Percentiles rank a stretch among this genome's conserved stretches.
Conservation (phyloP, 1,140 invertebrate genomes). For the Drosophila cardini region DNA sequence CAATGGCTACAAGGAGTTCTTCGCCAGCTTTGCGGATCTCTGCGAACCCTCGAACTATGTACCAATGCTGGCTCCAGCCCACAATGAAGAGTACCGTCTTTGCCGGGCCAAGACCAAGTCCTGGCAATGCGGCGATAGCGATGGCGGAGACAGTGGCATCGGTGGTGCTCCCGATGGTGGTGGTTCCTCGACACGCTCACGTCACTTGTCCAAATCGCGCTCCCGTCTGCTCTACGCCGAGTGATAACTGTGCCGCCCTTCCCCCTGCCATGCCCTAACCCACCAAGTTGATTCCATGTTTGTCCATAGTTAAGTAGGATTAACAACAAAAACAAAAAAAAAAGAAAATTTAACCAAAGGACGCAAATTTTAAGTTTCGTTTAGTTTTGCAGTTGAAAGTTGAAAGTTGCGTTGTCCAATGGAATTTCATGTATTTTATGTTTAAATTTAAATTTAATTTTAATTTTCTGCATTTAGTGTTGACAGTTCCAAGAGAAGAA, state of each 20-base stretch:
- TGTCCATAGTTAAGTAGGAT: background rate
- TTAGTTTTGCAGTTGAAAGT: slow-evolving; percentile 26
- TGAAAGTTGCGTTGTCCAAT: slow-evolving; percentile 51
- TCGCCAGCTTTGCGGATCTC: slow-evolving; percentile 87
- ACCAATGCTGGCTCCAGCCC: slow-evolving; percentile 91
- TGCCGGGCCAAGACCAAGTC: slow-evolving; percentile 88
- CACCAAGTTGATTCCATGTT: background rate
- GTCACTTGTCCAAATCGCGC: slow-evolving; percentile 55
- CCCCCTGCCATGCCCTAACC: no score
- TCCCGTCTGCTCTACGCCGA: slow-evolving; percentile 66
- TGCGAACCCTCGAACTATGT: slow-evolving; percentile 91
- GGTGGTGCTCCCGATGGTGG: slow-evolving; percentile 47
- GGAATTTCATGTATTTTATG: slow-evolving; percentile 25
- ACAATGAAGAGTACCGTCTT: slow-evolving; percentile 89
- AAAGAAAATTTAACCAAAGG: slow-evolving; percentile 25
- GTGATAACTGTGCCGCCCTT: slow-evolving; percentile 1
- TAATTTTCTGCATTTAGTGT: slow-evolving; percentile 30
- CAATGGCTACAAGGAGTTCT: slow-evolving; percentile 97
- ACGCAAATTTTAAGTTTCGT: slow-evolving; percentile 54
- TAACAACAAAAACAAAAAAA: background rate
- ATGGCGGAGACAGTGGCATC: slow-evolving; percentile 52
- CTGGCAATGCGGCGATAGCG: slow-evolving; percentile 86
- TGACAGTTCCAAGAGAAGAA: slow-evolving; percentile 50
- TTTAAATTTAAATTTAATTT: slow-evolving; percentile 45
- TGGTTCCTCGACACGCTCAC: slow-evolving; percentile 12